Percentiles rank a stretch among this genome's conserved stretches.
Conservation (phyloP, 2,888 invertebrate species). For the Brenthis hecate region DNA sequence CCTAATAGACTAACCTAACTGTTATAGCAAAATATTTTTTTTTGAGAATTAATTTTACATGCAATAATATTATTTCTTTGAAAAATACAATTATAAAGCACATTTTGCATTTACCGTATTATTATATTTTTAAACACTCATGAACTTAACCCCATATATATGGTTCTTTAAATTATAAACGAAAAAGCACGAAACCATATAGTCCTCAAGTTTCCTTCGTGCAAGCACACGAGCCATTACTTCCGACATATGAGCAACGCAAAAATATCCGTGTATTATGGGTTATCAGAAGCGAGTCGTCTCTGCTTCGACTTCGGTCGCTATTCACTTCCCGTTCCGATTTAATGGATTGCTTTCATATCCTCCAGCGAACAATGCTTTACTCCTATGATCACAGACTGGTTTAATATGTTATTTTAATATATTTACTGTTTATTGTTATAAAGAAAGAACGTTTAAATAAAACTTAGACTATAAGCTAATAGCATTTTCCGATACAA, state of each 20-base stretch:
- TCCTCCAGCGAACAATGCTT: conserved; percentile 65
- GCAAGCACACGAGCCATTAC: conserved; percentile 73
- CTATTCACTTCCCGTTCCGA: conserved; percentile 68
- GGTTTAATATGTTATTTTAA: conserved; percentile 18
- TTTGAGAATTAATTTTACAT: too few relatives aligned
- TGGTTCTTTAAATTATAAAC: background rate
- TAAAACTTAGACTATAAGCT: conserved; percentile 60
- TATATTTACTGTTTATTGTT: conserved; percentile 13
- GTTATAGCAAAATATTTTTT: too few relatives aligned
- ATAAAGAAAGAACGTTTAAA: conserved; percentile 20
- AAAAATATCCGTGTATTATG: conserved; percentile 82
- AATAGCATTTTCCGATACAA: conserved; percentile 71
- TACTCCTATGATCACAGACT: conserved; percentile 64
- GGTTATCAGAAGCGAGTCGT: conserved; percentile 79
- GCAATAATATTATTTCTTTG: too few relatives aligned
- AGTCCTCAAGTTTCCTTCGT: conserved; percentile 51
- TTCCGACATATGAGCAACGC: conserved; percentile 82
- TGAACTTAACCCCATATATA: too few relatives aligned
- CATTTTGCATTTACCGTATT: too few relatives aligned
- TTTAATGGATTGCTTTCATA: conserved; percentile 82
- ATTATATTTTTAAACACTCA: too few relatives aligned
- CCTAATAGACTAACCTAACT: too few relatives aligned
- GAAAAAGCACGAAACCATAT: background rate
- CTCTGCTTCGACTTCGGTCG: conserved; percentile 54
- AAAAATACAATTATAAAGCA: too few relatives aligned